Base-by-base conservation (phyloP, 2,888 invertebrate species). In the Carpatolechia fugitivella region DNA sequence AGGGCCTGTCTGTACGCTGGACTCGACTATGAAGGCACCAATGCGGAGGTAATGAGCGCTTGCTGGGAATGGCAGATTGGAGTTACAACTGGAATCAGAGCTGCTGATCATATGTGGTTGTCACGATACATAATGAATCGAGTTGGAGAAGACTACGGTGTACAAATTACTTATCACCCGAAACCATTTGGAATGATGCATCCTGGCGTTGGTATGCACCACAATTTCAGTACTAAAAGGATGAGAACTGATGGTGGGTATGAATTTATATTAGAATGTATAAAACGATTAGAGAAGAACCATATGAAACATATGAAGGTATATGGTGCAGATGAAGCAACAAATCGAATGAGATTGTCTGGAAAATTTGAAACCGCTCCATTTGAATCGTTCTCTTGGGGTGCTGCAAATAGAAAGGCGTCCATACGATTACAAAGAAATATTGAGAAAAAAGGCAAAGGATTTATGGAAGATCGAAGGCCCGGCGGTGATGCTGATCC, bases 1-100 rank as follows among this genome's bases (percentile, higher is more conserved):
- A 80, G 84, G 60, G 87, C 98, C 7, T 98, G 98, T 75, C 90
- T 99, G 51, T 99, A 97, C 80, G 95, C 98, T 57, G 99, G 99
- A 44, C 92, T 98, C 59, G 96, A 96, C 68, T 95, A 99, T 66
- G 93, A 96, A 62, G 99, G 99, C 33, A 96, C 96, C 33, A 99
- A 99, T 78, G 99, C 99, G 4, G 99, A 99, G 90, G 99, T 98
- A 24, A 98, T 98, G 98, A 96, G 95, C 18, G 95, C 95, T 29
- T 97, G 96, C 91, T 96, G 96, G 96, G 96, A 96, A 78, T 96
- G 92, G 83, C 97, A 97, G 82, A 94, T 98, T 11, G 98, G 98
- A 2, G 97, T 97, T 0, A 95, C 97, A 62, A 91, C 93, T 59
- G 98, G 98, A 0, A 96, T 98, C 59, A 91, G 92, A 50, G 93